Percentiles rank a stretch among this genome's conserved stretches.
These are phyloP conservation scores for Mixornis gularis DNA, from an alignment of 2,113 vertebrate genomes.

Conservation along the genomic window DNA sequence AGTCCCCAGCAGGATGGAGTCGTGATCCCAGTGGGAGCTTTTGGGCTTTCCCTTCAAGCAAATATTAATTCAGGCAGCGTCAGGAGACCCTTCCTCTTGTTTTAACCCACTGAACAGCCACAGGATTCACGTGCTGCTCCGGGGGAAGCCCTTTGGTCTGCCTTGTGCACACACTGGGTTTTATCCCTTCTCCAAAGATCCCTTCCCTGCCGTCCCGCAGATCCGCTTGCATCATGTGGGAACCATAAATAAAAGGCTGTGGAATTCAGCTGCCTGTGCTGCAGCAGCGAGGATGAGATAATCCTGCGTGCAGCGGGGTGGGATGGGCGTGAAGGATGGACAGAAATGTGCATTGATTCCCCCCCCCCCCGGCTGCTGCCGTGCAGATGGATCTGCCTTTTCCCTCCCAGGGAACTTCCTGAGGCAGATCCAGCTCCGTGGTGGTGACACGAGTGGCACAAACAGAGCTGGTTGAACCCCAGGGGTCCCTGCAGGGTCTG, in stretches of 20 bases:
- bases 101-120: not conserved
- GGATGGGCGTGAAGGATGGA: not conserved
- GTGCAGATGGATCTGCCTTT: not conserved
- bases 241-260: slow-evolving; percentile 43
- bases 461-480: not conserved
- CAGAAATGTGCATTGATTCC: not conserved
- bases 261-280: not conserved
- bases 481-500: not conserved
- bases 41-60: not conserved
- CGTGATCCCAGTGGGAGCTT: not conserved
- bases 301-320: not conserved
- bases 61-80: not conserved
- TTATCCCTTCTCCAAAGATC: not conserved
- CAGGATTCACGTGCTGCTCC: fast-evolving
- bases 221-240: not conserved
- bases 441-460: not conserved
- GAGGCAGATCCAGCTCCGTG: not conserved
- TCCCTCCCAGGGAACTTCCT: not conserved
- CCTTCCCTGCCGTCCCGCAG: not conserved
- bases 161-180: not conserved
- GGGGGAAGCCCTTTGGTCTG: not conserved
- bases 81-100: not conserved
- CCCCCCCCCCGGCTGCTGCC: not conserved
- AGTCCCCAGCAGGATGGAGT: not conserved
- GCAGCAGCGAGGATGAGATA: not conserved